Percentiles rank a stretch among this genome's conserved stretches.
Evolutionary conservation across 2,797 vertebrate species (phyloP).

Genomic region (Aotus griseimembra): DNA sequence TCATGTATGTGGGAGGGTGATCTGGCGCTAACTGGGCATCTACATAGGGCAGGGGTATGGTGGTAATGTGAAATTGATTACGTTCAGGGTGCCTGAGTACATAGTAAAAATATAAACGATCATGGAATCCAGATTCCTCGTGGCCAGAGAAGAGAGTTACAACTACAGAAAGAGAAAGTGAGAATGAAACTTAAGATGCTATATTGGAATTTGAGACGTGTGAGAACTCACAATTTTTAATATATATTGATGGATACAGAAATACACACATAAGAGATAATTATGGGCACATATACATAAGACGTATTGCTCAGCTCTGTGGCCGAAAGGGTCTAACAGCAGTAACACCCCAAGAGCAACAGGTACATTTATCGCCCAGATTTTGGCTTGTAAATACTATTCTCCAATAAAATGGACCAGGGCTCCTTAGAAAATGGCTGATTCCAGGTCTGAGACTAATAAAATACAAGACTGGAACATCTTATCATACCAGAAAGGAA

Average conservation of each 20-base stretch:
- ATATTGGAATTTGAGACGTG: not conserved
- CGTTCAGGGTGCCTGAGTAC: not conserved
- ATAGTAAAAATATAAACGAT: not conserved
- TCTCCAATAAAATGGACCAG: not conserved
- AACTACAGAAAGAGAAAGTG: not conserved
- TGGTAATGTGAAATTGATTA: not conserved
- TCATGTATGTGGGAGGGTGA: not conserved
- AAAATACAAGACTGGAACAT: not conserved
- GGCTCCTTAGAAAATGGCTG: not conserved
- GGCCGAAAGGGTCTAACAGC: not conserved
- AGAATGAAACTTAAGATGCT: not conserved
- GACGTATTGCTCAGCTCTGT: not conserved
- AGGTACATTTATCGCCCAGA: not conserved
- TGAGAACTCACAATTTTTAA: not conserved
- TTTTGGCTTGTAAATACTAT: not conserved
- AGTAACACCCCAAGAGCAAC: not conserved
- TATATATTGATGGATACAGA: not conserved
- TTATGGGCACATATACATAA: not conserved
- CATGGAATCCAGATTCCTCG: not conserved
- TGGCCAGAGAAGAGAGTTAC: not conserved
- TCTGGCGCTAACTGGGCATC: not conserved
- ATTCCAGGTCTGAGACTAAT: not conserved
- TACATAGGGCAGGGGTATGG: not conserved
- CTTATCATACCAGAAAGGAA: not conserved
- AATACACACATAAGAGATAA: not conserved